These are phyloP conservation scores for Fulmarus glacialis DNA, from an alignment of 2,113 vertebrate species.

Conservation along the genomic window DNA sequence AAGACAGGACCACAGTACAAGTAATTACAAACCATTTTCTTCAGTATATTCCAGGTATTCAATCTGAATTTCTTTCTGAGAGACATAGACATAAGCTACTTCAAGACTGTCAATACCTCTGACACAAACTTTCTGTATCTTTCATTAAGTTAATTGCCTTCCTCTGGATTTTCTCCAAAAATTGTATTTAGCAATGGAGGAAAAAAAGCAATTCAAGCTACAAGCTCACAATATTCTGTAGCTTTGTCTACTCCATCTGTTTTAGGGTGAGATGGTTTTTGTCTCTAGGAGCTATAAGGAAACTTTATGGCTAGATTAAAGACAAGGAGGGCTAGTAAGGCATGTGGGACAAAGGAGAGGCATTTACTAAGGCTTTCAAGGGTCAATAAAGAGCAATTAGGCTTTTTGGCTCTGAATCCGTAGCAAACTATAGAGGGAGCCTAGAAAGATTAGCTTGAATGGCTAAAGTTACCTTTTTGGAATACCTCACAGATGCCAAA, in stretches of 20 bases:
- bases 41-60: neutral
- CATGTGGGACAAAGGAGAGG: neutral
- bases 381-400: neutral
- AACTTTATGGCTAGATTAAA: neutral
- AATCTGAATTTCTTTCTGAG: neutral
- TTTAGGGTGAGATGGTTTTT: neutral
- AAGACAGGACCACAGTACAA: neutral
- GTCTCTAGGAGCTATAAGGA: neutral
- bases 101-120: neutral
- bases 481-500: neutral
- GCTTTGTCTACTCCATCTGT: neutral
- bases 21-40: neutral
- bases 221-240: neutral
- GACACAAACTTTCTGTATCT: neutral
- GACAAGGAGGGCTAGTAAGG: neutral
- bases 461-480: neutral
- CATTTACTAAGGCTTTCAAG: neutral
- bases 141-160: neutral
- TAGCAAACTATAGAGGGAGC: neutral
- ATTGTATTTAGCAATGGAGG: neutral
- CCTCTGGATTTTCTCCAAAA: neutral
- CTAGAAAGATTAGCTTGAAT: neutral
- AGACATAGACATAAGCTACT: neutral
- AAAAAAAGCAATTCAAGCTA: neutral
- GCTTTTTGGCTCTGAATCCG: neutral